Evolutionary conservation across 2,888 invertebrate genomes (phyloP).

Genomic region (Zaprionus lineosus): DNA sequence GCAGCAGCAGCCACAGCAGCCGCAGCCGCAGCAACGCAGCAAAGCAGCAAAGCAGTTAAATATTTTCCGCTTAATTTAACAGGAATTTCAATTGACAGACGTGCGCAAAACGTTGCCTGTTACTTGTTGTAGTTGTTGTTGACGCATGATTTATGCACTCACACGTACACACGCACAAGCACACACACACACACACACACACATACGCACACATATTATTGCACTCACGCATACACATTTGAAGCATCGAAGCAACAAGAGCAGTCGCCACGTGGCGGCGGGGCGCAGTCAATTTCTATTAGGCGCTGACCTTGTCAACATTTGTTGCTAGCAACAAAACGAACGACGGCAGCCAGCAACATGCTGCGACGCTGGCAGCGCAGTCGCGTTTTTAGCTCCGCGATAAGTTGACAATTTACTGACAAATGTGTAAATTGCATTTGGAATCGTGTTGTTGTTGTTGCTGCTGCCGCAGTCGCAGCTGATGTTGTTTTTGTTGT

Average conservation of each 20-base stretch:
- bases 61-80: conserved; percentile 81
- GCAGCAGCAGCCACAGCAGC: conserved; percentile 21
- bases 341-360: conserved; percentile 41
- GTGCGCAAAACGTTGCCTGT: conserved; percentile 52
- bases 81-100: conserved; percentile 80
- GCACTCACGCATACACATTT: conserved; percentile 6
- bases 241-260: too few species aligned
- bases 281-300: conserved; percentile 70
- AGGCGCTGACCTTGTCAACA: conserved; percentile 78
- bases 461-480: conserved; percentile 24
- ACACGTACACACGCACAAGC: conserved; percentile 37
- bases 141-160: conserved; percentile 75
- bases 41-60: conserved; percentile 70
- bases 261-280: conserved; percentile 41
- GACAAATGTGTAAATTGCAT: conserved; percentile 79
- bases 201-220: not conserved
- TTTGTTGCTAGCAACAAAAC: conserved; percentile 67
- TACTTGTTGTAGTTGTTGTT: conserved; percentile 3
- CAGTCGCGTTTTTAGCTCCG: conserved; percentile 58
- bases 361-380: conserved; percentile 45
- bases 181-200: conserved; percentile 21
- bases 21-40: conserved; percentile 12
- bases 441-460: conserved; percentile 59
- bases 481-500: conserved; percentile 62
- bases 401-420: conserved; percentile 80